Base-by-base conservation (phyloP, 2,888 invertebrate species). In the Caenorhabditis macrosperma region DNA sequence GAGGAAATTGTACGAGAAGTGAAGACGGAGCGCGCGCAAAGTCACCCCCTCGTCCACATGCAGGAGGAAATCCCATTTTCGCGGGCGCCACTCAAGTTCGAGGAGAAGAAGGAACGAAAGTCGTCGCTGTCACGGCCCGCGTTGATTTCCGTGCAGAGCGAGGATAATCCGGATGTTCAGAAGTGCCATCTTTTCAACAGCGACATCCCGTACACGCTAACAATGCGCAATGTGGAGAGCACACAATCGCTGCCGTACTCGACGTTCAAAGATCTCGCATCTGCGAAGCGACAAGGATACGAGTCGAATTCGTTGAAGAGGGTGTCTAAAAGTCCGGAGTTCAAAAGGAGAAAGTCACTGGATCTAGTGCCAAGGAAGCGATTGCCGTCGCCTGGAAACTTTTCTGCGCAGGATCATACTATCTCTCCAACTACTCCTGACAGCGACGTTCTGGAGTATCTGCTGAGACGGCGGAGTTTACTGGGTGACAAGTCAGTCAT, bases 121-220 rank as follows among this genome's bases (percentile, higher is more conserved):
- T 80, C 76, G 28, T 77, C 77, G 4, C 61, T 82, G 38, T 75
- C 78, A 9, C 81, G 81, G 22, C 88, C 88, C 0, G 81, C 88
- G 7, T 44, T 87, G 41, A 90, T 90, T 59, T 88, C 90, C 4
- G 87, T 90, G 2, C 85, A 88, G 69, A 82, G 84, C 41, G 90
- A 88, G 38, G 90, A 91, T 41, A 77, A 78, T 30, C 90, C 88
- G 9, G 88, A 88, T 35, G 80, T 88, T n/a, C 82, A 87, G 71
- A 86, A 86, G 59, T 84, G 82, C 50, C 85, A 85, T 59, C 71
- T 88, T 10, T 84, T 86, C 74, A 87, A 85, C 63, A 84, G 85
- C 20, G 86, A 87, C 38, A 87, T 91, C 20, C 91, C 91, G 5
- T 91, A 91, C 77, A 89, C 91, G 1, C 78, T 91, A 33, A 91